Conservation (phyloP, 1,140 invertebrate species). For the Probaryconus sp. region DNA sequence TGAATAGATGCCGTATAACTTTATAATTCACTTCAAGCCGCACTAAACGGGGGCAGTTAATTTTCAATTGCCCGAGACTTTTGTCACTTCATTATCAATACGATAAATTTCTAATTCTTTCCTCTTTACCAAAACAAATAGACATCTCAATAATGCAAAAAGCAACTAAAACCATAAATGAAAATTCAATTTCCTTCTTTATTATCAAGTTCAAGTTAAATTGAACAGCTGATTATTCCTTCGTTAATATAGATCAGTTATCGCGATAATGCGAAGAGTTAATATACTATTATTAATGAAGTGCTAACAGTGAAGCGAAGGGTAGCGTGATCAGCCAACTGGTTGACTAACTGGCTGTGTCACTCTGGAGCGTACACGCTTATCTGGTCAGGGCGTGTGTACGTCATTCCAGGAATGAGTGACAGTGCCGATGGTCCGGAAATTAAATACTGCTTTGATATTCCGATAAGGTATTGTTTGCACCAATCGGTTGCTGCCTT, state of each 20-base stretch:
- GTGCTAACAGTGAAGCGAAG: conserved; percentile 33
- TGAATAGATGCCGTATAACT: too few species aligned
- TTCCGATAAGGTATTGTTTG: conserved; percentile 55
- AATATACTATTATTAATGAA: conserved; percentile 41
- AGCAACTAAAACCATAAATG: too few species aligned
- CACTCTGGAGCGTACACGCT: conserved; percentile 45
- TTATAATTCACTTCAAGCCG: too few species aligned
- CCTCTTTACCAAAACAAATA: too few species aligned
- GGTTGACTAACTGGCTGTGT: conserved; percentile 45
- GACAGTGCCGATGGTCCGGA: conserved; percentile 62
- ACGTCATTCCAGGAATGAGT: conserved; percentile 48
- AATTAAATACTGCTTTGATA: conserved; percentile 68
- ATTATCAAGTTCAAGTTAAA: conserved; percentile 17
- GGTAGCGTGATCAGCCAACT: conserved; percentile 21
- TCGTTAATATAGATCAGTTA: conserved; percentile 25
- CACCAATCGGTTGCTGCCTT: conserved; percentile 26
- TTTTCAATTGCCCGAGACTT: too few species aligned
- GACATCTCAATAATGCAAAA: too few species aligned
- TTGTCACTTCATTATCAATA: too few species aligned
- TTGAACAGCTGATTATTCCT: conserved; percentile 27
- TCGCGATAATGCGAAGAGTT: conserved; percentile 33
- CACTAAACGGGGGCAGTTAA: too few species aligned
- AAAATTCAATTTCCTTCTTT: too few species aligned
- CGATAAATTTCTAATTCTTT: too few species aligned
- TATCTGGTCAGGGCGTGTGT: conserved; percentile 43